Evolutionary conservation across 2,113 vertebrate genomes (phyloP).

Genomic region (Orcinus orca): DNA sequence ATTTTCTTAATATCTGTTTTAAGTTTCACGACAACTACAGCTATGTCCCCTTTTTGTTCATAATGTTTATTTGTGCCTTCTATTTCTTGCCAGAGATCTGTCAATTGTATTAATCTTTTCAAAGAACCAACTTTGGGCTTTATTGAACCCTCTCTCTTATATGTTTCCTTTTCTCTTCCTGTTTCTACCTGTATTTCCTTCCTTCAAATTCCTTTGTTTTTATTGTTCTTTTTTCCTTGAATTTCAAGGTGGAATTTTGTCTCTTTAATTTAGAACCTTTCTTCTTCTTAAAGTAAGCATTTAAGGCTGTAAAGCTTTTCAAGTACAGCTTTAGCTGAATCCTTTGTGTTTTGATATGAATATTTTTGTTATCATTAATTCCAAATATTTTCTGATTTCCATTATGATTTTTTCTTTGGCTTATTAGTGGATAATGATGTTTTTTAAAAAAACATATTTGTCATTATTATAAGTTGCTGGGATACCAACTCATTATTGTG

Average conservation of each 20-base stretch:
- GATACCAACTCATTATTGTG: not conserved
- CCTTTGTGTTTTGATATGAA: not conserved
- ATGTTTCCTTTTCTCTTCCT: not conserved
- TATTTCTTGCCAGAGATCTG: not conserved
- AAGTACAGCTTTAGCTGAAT: not conserved
- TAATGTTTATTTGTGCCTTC: not conserved
- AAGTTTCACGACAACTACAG: not conserved
- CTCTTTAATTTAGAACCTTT: not conserved
- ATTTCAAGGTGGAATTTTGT: not conserved
- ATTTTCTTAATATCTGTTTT: not conserved
- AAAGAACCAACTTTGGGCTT: not conserved
- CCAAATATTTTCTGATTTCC: not conserved
- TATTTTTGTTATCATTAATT: constrained; percentile 12
- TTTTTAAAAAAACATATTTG: not conserved
- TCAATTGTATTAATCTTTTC: not conserved
- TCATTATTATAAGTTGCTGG: not conserved
- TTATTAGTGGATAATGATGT: not conserved
- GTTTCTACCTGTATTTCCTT: constrained; percentile 23
- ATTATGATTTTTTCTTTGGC: constrained; percentile 32
- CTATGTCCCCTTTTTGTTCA: not conserved
- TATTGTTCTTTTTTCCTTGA: not conserved
- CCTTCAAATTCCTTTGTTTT: constrained; percentile 2
- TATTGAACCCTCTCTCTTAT: not conserved
- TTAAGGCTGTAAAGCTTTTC: not conserved
- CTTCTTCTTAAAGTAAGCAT: not conserved